These are phyloP conservation scores for Ursus arctos DNA, from an alignment of 2,113 vertebrate species.

Conservation along the genomic window DNA sequence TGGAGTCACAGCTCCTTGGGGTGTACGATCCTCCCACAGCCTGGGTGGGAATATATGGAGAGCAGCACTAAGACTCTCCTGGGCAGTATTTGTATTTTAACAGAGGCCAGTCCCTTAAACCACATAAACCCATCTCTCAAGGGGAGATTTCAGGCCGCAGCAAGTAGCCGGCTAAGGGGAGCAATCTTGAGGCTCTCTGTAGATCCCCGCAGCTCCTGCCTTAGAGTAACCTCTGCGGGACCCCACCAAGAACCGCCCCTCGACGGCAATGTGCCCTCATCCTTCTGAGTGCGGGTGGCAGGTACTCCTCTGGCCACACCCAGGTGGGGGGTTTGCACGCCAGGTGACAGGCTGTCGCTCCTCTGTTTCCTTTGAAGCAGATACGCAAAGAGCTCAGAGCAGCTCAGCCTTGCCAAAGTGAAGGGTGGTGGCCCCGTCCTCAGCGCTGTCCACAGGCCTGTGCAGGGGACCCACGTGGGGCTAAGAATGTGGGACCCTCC, in stretches of 20 bases:
- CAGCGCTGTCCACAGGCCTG: not conserved
- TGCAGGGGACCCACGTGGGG: rapidly evolving
- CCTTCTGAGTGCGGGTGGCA: not conserved
- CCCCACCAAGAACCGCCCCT: too few relatives aligned
- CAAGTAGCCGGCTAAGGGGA: not conserved
- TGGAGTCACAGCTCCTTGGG: not conserved
- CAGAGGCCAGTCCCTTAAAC: not conserved
- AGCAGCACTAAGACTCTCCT: not conserved
- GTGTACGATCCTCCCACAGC: not conserved
- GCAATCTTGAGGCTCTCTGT: not conserved
- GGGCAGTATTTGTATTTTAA: conserved; percentile 1
- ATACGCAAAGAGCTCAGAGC: not conserved
- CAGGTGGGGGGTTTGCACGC: not conserved
- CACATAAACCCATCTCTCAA: not conserved
- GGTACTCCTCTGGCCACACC: not conserved
- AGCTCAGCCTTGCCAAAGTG: not conserved
- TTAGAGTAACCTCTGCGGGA: not conserved
- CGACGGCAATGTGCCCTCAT: not conserved
- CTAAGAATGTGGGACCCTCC: not conserved
- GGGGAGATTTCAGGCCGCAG: not conserved
- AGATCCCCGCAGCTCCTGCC: not conserved
- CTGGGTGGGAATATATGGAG: not conserved
- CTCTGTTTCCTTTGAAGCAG: not conserved
- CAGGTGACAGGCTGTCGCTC: not conserved
- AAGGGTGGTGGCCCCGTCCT: not conserved